Evolutionary conservation across 2,797 vertebrate genomes (phyloP), one percentile per base, ranked within the genome.

Genomic region (Hypotaenidia okinawae): DNA sequence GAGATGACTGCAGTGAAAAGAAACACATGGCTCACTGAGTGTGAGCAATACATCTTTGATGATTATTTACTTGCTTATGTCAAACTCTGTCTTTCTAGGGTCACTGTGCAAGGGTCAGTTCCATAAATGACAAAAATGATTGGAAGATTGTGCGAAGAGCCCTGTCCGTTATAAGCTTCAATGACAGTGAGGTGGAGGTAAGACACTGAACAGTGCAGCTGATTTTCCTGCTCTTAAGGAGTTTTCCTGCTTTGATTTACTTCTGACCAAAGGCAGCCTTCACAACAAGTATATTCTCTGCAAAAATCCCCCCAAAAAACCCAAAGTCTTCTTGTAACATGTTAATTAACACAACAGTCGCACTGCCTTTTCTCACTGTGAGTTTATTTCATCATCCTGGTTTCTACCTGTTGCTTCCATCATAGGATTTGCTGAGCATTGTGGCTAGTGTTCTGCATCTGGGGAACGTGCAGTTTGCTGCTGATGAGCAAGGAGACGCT

Each of bases 61-160:
- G n/a, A 7, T 58, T 22, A 16, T 62, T 84, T 47, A 17, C 11
- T 58, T 85, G 5, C 16, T 45, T 57, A 3, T 39, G 15, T 69
- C 47, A 37, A 79, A 24, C 57, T 91, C 7, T 94, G 28, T 84
- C 43, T 39, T 95, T 93, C n/a, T 81, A 99, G 99, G 99, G 99
- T 67, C 99, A 99, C 97, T 99, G 99, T 97, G 99, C 99, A 88
- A 99, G 99, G 96, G 99, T 99, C 93, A 99, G 99, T 95, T 99
- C 99, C 97, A 99, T 99, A 95, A 99, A 99, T 9, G 99, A 99
- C 84, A 99, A 99, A 97, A 99, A 97, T 2, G 99, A 99, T 49
- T 99, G 99, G 99, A 99, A 99, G 97, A 87, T 98, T 5, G 99
- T 99, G 97, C 98, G 98, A 93, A 99, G 98, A 97, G 99, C 99